A percentile compares a stretch with the other conserved stretches of the same genome.
Conservation (phyloP, 2,888 invertebrate species). For the Macrosiphum euphorbiae region DNA sequence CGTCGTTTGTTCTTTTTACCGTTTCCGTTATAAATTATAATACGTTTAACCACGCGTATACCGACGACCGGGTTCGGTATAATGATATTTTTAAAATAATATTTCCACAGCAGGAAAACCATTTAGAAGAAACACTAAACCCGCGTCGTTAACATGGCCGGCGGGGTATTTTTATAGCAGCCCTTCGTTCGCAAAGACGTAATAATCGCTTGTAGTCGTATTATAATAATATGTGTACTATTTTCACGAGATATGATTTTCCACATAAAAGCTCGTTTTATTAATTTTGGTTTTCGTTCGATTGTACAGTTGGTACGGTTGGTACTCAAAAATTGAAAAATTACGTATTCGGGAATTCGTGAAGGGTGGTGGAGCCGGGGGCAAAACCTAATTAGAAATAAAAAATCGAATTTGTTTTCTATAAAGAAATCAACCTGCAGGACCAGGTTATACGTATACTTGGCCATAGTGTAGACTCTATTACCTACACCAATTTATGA, state of each 20-base stretch:
- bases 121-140: not conserved
- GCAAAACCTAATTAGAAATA: too few relatives aligned
- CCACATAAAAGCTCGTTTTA: not conserved
- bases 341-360: not conserved
- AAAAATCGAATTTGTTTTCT: too few relatives aligned
- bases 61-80: not conserved
- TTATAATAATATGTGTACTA: not conserved
- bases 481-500: not conserved
- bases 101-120: not conserved
- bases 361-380: not conserved
- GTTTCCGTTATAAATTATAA: conserved; percentile 1
- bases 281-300: not conserved
- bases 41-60: not conserved
- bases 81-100: not conserved
- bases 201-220: not conserved
- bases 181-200: not conserved
- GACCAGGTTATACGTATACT: too few relatives aligned
- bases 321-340: not conserved
- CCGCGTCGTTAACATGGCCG: not conserved
- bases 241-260: not conserved
- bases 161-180: not conserved
- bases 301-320: not conserved
- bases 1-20: not conserved
- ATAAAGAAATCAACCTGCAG: too few relatives aligned
- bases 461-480: too few relatives aligned